Base-by-base conservation (phyloP, 1,140 invertebrate genomes). In the Schmidtea mediterranea region DNA sequence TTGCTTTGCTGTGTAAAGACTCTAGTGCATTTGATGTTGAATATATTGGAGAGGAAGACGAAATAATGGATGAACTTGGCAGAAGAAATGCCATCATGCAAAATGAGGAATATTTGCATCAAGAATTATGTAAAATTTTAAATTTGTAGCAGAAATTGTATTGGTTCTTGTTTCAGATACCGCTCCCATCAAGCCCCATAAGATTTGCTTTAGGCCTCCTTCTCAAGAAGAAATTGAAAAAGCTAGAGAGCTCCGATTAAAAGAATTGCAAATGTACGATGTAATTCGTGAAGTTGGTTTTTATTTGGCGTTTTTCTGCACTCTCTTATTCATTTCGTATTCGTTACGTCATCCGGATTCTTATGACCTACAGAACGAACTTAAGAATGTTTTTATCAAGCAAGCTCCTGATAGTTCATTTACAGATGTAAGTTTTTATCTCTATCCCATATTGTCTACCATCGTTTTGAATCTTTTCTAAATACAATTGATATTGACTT, bases 251-350 rank as follows among this genome's bases (percentile, higher is more conserved):
- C 40, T 3, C 18, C 53, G 68, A 0, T 48, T 67, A 49, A 67
- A 68, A 47, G 67, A 70, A 54, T 56, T 66, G n/a, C 58, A 67
- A 54, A 69, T 71, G 68, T 65, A 61, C 56, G 51, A 55, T 24
- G 56, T 71, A 6, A 49, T 72, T 15, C 52, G 61, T 43, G 70
- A 71, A 52, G 62, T 71, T 0, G 24, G 63, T 2, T 58, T 64
- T 24, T 72, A 71, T 53, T 49, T 59, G 2, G 55, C 70, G 49
- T 72, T 70, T 58, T 52, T 71, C 36, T 68, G 60, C 56, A 58
- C 71, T 18, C 56, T 71, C 5, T 23, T 41, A 10, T 58, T 68
- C 2, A 59, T 71, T 46, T 66, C 65, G 52, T 70, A 69, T 53
- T 58, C 65, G 2, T 60, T 62, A 48, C 50, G 65, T 32, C 67